Percentiles rank a stretch among this genome's conserved stretches.
Conservation (phyloP, 2,888 invertebrate species). For the Ceramica pisi region DNA sequence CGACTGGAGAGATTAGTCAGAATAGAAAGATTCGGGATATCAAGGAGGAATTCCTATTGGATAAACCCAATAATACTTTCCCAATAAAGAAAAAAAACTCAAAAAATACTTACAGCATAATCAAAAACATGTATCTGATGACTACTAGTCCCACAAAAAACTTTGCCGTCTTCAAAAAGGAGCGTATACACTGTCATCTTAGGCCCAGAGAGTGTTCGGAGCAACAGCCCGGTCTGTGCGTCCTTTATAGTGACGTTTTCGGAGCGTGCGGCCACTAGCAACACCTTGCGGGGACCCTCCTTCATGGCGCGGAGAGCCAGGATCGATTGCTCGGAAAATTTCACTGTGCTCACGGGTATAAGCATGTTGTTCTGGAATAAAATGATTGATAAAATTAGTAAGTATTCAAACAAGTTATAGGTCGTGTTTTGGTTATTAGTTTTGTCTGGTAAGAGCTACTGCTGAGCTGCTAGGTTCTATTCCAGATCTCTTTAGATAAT, state of each 20-base stretch:
- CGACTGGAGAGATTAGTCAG: no score
- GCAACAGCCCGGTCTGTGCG: conserved; percentile 92
- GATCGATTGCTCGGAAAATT: conserved; percentile 92
- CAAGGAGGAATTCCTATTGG: no score
- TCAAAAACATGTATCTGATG: conserved; percentile 94
- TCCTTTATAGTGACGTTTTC: conserved; percentile 93
- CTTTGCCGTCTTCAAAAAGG: conserved; percentile 92
- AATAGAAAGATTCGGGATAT: no score
- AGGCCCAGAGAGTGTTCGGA: conserved; percentile 91
- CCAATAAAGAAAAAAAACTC: neutral
- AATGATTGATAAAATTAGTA: neutral
- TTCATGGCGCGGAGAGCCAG: conserved; percentile 93
- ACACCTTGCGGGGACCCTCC: conserved; percentile 93
- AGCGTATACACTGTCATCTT: conserved; percentile 93
- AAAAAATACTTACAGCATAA: conserved; percentile 91
- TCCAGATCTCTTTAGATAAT: no score
- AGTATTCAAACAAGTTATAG: neutral
- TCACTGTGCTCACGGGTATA: conserved; percentile 88
- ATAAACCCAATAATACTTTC: no score
- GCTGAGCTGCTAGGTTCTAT: no score
- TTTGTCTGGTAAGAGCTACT: no score
- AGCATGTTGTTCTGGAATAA: conserved; percentile 89
- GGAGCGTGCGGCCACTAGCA: conserved; percentile 93
- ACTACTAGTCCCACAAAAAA: conserved; percentile 95
- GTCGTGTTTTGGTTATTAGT: neutral